These are phyloP conservation scores for Teleopsis dalmanni DNA, from an alignment of 1,140 invertebrate genomes.

Conservation along the genomic window DNA sequence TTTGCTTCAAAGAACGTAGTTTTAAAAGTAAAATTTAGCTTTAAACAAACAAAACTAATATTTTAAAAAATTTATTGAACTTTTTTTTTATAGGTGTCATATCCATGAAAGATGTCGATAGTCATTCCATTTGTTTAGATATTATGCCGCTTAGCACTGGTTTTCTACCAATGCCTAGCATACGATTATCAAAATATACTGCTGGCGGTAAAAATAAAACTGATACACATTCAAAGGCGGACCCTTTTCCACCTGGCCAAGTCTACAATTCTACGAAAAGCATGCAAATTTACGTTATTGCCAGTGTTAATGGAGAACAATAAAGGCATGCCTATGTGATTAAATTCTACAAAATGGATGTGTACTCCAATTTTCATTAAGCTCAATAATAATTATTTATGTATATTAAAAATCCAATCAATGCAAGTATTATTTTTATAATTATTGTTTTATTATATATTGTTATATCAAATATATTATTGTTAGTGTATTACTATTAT, in stretches of 20 bases:
- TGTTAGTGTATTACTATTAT: background rate
- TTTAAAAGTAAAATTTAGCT: no score
- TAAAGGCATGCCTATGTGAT: no score
- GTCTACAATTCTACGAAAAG: constrained; percentile 84
- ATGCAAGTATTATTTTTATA: background rate
- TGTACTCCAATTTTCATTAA: no score
- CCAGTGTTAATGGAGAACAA: constrained; percentile 34
- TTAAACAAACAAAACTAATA: no score
- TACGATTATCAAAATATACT: constrained; percentile 86
- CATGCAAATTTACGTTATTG: constrained; percentile 76
- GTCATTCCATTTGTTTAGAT: constrained; percentile 72
- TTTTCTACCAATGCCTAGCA: constrained; percentile 77
- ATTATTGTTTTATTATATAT: background rate
- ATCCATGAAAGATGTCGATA: constrained; percentile 62
- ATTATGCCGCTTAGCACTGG: constrained; percentile 87
- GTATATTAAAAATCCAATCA: background rate
- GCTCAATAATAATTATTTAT: no score
- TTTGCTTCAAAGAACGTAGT: no score
- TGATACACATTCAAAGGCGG: constrained; percentile 64
- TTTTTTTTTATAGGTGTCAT: constrained; percentile 59
- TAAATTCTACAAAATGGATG: no score
- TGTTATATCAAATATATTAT: background rate
- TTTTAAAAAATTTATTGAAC: background rate
- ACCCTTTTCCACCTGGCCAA: constrained; percentile 78
- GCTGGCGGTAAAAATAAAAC: constrained; percentile 59